Evolutionary conservation across 2,888 invertebrate species (phyloP), one percentile per base, ranked within the genome.

Genomic region (Trichopria drosophilae): DNA sequence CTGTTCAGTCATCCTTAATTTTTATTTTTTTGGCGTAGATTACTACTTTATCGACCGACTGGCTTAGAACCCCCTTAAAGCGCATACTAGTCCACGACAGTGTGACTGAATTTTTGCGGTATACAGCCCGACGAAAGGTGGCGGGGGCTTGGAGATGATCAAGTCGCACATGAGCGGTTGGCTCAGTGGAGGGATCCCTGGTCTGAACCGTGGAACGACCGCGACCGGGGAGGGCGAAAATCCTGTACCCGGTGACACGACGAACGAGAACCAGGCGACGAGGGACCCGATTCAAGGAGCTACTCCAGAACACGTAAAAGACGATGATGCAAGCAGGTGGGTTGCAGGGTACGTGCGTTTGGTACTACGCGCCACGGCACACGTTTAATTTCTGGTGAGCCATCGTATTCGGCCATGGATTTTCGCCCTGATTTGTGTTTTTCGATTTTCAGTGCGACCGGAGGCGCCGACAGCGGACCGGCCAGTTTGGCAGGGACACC

Each of bases 401-500:
- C 7, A 24, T 9, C 4, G 23, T 13, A 15, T 23, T 9, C n/a
- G n/a, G n/a, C n/a, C n/a, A n/a, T n/a, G n/a, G n/a, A n/a, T n/a
- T n/a, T n/a, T n/a, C n/a, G n/a, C n/a, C n/a, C n/a, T n/a, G n/a
- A n/a, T n/a, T n/a, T n/a, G n/a, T n/a, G n/a, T n/a, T n/a, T 29
- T 29, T 29, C 29, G 3, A 29, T 28, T 12, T 76, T 66, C 80
- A 93, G 92, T 78, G 92, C 91, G 62, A 93, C 93, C 61, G 92
- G 92, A 60, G 91, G 92, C 54, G 93, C 93, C 13, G 93, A 93
- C 77, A 92, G 91, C 76, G 86, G 90, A 65, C 89, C 90, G 54
- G 88, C 81, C 37, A 89, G 88, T 50, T 83, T 85, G 42, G 85
- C 84, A 35, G 87, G 87, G 57, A 86, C 89, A 34, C 90, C 89